These are phyloP conservation scores for Aegotheles bennettii DNA, from an alignment of 2,113 vertebrate genomes.

Conservation along the genomic window DNA sequence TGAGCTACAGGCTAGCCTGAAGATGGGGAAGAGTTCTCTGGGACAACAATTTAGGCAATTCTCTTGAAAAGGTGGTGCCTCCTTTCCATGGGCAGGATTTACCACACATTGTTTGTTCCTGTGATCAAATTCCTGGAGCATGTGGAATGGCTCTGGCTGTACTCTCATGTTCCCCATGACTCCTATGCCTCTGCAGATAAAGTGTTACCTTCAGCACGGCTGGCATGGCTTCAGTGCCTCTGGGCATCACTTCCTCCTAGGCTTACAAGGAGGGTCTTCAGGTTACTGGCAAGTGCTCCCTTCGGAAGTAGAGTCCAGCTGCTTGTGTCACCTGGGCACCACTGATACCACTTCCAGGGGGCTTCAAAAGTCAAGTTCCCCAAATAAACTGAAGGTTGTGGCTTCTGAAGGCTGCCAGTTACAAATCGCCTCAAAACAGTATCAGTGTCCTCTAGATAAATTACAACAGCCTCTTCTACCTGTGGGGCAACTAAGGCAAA, in stretches of 20 bases:
- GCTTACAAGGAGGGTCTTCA: neutral
- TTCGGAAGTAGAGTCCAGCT: constrained; percentile 1
- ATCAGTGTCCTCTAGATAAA: neutral
- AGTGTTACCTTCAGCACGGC: neutral
- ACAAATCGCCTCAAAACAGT: neutral
- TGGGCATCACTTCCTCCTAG: neutral
- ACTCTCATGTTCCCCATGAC: neutral
- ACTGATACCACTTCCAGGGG: neutral
- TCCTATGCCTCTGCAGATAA: neutral
- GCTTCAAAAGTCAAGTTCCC: neutral
- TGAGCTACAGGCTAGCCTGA: neutral
- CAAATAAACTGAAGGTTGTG: neutral
- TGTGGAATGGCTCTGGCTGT: neutral
- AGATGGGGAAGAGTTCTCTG: neutral
- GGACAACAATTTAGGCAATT: neutral
- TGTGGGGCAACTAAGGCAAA: neutral
- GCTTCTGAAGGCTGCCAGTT: neutral
- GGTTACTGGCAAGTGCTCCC: neutral
- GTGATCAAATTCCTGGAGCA: constrained; percentile 4
- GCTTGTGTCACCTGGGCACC: neutral
- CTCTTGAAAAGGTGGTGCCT: neutral
- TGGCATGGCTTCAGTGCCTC: neutral
- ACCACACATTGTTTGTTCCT: neutral
- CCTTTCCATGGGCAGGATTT: neutral
- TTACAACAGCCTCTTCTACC: neutral